Conservation (phyloP, 1,140 invertebrate species). For the Phymorhynchus buccinoides region DNA sequence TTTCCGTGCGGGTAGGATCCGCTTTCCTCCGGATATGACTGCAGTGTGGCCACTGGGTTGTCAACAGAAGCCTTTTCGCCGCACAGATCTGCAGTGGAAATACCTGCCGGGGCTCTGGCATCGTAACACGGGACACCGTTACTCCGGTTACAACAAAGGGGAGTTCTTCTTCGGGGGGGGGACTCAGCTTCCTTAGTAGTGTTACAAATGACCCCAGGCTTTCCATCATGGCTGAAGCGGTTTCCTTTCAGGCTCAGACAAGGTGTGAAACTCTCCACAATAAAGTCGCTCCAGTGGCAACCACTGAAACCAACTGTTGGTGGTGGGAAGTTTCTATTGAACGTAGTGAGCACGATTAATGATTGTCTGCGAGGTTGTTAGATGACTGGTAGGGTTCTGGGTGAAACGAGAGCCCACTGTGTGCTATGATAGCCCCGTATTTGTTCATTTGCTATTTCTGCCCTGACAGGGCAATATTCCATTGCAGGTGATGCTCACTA, state of each 20-base stretch:
- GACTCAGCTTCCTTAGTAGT: background rate
- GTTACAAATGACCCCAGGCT: background rate
- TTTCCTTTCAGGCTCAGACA: background rate
- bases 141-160: background rate
- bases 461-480: no score
- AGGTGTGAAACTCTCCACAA: background rate
- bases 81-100: no score
- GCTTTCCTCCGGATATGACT: slow-evolving; percentile 33
- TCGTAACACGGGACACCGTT: no score
- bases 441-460: no score
- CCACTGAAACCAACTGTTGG: no score
- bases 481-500: no score
- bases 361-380: no score
- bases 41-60: slow-evolving; percentile 33
- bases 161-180: background rate
- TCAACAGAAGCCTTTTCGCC: slow-evolving; percentile 32
- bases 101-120: no score
- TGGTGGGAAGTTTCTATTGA: background rate
- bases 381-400: no score
- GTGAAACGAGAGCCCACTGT: no score
- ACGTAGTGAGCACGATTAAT: no score
- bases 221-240: background rate
- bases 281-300: background rate
- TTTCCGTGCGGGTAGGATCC: background rate
- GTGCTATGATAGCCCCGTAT: no score